Evolutionary conservation across 2,888 invertebrate species (phyloP), one percentile per base, ranked within the genome.

Genomic region (Sisyra terminalis): DNA sequence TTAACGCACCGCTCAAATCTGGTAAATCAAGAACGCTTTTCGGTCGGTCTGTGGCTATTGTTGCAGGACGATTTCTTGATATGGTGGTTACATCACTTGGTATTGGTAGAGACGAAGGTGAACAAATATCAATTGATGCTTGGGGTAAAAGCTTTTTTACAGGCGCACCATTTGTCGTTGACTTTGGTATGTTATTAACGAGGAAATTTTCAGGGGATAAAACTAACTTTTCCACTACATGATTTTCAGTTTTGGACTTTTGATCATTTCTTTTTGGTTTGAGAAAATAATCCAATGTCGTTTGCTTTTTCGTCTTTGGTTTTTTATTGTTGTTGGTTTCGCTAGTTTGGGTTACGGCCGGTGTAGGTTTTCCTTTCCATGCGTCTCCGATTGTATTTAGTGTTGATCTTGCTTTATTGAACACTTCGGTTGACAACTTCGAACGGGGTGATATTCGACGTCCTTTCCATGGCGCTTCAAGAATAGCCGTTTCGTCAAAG

Each of bases 361-460:
- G 44, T 36, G 15, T 44, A 34, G 41, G 46, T 53, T 60, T 65
- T 8, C 65, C 52, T 55, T 68, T 71, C 13, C 71, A 52, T 10
- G 64, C 69, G 39, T 66, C 66, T 24, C 66, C 58, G 40, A 68
- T 52, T 2, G 65, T 65, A 13, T 63, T 59, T n/a, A 69, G 51
- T 15, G 67, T 67, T 47, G 60, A 66, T 44, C 65, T 57, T 2
- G 68, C 68, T 52, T 65, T 65, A 13, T 64, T 48, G 36, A 68
- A 50, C 1, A 69, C 68, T 53, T 67, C 68, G 5, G 63, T 57
- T 0, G 67, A 67, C 32, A 67, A 53, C 46, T 59, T 69, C 16
- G 37, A 30, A 11, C 50, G 67, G 67, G 32, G 70, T 55, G 51
- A 24, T 24, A 24, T 24, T 24, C 24, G 24, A 3, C 24, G 24